Evolutionary conservation across 2,888 invertebrate species (phyloP).

Genomic region (Caenorhabditis sulstoni): DNA sequence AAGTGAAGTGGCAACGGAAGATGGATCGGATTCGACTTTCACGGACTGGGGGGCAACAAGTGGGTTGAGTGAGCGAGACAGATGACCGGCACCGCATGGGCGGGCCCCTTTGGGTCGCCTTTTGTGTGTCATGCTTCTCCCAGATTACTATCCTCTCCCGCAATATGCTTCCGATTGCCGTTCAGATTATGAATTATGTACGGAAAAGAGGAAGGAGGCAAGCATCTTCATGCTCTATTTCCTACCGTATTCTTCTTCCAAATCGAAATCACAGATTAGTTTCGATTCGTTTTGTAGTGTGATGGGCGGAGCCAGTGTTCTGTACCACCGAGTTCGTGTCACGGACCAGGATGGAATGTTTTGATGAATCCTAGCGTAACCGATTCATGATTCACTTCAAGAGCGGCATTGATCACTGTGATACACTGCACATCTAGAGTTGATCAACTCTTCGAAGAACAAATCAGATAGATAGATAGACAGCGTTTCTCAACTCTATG

Average conservation of each 20-base stretch:
- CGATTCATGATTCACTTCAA: too few relatives aligned
- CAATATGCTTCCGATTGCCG: slow-evolving; percentile 51
- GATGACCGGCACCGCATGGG: slow-evolving; percentile 25
- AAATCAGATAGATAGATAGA: too few relatives aligned
- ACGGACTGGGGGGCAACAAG: slow-evolving; percentile 21
- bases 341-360: too few relatives aligned
- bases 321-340: too few relatives aligned
- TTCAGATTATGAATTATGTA: slow-evolving; percentile 40
- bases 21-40: slow-evolving; percentile 27
- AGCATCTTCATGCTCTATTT: slow-evolving; percentile 15
- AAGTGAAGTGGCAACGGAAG: slow-evolving; percentile 13
- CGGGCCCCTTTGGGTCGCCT: slow-evolving; percentile 3
- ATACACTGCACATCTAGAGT: too few relatives aligned
- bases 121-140: slow-evolving; percentile 36
- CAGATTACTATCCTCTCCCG: slow-evolving; percentile 41
- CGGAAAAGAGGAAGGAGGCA: neutral
- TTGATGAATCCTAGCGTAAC: too few relatives aligned
- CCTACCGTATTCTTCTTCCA: neutral
- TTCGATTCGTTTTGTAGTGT: too few relatives aligned
- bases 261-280: too few relatives aligned
- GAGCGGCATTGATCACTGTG: too few relatives aligned
- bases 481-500: too few relatives aligned
- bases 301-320: too few relatives aligned
- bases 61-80: slow-evolving; percentile 29
- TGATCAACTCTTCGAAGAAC: too few relatives aligned